These are phyloP conservation scores for Drosophila subpulchrella DNA, from an alignment of 1,140 invertebrate species.

Conservation along the genomic window DNA sequence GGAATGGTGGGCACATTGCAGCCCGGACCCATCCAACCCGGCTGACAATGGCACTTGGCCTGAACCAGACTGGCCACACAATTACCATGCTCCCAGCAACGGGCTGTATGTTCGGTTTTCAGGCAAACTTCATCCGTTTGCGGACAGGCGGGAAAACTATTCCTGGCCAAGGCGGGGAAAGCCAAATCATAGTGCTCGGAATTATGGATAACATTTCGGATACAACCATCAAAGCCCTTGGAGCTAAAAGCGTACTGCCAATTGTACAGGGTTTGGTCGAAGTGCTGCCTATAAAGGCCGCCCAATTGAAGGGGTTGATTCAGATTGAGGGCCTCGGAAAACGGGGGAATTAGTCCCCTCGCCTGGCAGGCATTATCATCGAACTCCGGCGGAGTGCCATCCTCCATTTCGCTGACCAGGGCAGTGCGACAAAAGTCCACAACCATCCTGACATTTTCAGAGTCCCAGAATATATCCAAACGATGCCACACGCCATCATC, in stretches of 20 bases:
- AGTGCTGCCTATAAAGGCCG: slow-evolving; percentile 86
- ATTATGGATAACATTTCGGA: slow-evolving; percentile 89
- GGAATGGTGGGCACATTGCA: slow-evolving; percentile 87
- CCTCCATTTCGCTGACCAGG: slow-evolving; percentile 86
- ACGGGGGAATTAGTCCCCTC: slow-evolving; percentile 87
- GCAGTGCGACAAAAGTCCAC: slow-evolving; percentile 88
- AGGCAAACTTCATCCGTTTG: slow-evolving; percentile 87
- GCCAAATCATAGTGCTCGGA: slow-evolving; percentile 88
- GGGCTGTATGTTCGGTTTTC: slow-evolving; percentile 84
- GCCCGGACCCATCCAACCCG: slow-evolving; percentile 87
- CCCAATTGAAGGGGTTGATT: slow-evolving; percentile 89
- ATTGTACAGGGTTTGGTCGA: slow-evolving; percentile 85
- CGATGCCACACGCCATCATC: slow-evolving; percentile 90
- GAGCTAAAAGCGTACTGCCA: slow-evolving; percentile 86
- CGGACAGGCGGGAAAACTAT: slow-evolving; percentile 87
- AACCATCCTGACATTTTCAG: slow-evolving; percentile 87
- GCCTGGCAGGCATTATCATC: slow-evolving; percentile 88
- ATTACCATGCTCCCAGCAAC: slow-evolving; percentile 87
- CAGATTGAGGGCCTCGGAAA: slow-evolving; percentile 89
- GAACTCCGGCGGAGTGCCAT: slow-evolving; percentile 86
- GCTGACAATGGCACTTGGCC: slow-evolving; percentile 88
- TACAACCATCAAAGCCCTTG: slow-evolving; percentile 88
- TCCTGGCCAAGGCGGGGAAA: slow-evolving; percentile 85
- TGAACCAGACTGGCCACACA: slow-evolving; percentile 87
- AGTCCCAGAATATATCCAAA: slow-evolving; percentile 88